Evolutionary conservation across 64 coral and sea anemone genomes (phyloP).

Genomic region (Porites australiensis): DNA sequence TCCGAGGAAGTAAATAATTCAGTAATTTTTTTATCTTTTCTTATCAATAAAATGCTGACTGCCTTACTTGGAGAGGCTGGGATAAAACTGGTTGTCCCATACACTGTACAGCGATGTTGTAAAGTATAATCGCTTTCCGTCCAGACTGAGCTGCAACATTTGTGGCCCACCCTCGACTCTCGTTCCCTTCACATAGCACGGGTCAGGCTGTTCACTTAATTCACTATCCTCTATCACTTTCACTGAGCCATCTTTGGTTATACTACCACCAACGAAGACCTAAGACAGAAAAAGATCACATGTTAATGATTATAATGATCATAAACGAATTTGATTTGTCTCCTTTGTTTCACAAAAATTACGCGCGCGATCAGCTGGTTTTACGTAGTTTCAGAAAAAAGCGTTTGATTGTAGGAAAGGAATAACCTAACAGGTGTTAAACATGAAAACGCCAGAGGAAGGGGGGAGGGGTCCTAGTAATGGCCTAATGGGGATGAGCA

Average conservation of each 20-base stretch:
- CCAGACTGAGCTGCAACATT: constrained; percentile 98
- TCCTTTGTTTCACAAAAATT: too few species aligned
- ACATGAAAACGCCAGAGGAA: too few species aligned
- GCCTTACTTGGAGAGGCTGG: constrained; percentile 82
- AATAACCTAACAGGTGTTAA: too few species aligned
- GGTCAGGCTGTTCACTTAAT: constrained; percentile 73
- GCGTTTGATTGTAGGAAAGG: too few species aligned
- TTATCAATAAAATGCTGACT: too few species aligned
- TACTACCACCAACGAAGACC: constrained; percentile 94
- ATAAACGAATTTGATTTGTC: too few species aligned
- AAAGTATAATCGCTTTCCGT: constrained; percentile 93
- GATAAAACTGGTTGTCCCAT: constrained; percentile 99
- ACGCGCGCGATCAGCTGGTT: too few species aligned
- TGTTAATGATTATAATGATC: neutral
- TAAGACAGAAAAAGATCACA: neutral
- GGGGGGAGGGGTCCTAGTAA: too few species aligned
- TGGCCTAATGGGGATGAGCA: too few species aligned
- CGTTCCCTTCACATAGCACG: constrained; percentile 88
- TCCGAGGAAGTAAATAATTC: too few species aligned
- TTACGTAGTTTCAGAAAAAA: too few species aligned
- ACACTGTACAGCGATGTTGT: constrained; percentile 94
- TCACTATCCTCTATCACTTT: constrained; percentile 84
- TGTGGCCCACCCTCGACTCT: constrained; percentile 94
- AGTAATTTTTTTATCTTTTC: too few species aligned
- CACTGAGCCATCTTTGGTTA: constrained; percentile 74